Evolutionary conservation across 1,140 invertebrate species (phyloP).

Genomic region (Scaptomyza pallida): DNA sequence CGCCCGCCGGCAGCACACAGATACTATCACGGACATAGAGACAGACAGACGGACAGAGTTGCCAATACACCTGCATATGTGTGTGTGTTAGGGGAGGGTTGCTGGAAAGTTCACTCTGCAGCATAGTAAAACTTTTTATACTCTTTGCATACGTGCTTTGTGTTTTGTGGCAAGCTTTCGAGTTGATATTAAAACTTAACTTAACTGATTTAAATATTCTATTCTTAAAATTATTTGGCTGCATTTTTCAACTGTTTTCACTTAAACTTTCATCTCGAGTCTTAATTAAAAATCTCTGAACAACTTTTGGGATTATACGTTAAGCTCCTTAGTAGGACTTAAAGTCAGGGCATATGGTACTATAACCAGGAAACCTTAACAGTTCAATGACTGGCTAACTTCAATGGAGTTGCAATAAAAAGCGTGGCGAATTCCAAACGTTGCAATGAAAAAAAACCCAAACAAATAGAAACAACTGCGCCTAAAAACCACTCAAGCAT

Average conservation of each 20-base stretch:
- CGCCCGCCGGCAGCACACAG: slow-evolving; percentile 51
- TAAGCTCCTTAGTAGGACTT: slow-evolving; percentile 19
- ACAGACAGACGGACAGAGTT: background rate
- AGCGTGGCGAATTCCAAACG: slow-evolving; percentile 67
- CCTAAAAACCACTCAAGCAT: slow-evolving; percentile 81
- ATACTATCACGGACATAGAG: slow-evolving; percentile 10
- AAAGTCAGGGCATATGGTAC: slow-evolving; percentile 48
- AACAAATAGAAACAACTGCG: slow-evolving; percentile 74
- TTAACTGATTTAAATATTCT: background rate
- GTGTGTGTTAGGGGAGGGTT: background rate
- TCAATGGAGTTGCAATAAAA: slow-evolving; percentile 79
- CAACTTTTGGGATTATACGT: slow-evolving; percentile 14
- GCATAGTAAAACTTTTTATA: slow-evolving; percentile 23
- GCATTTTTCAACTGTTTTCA: no score
- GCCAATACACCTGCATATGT: slow-evolving; percentile 20
- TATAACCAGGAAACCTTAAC: slow-evolving; percentile 41
- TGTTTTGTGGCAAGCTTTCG: background rate
- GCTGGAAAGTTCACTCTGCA: slow-evolving; percentile 33
- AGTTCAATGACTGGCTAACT: slow-evolving; percentile 72
- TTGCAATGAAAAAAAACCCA: slow-evolving; percentile 57
- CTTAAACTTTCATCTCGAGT: background rate
- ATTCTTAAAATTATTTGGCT: background rate
- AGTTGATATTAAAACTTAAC: background rate
- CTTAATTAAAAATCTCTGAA: background rate
- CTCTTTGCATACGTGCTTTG: slow-evolving; percentile 10